Evolutionary conservation across 2,888 invertebrate species (phyloP).

Genomic region (Eurytoma californica): DNA sequence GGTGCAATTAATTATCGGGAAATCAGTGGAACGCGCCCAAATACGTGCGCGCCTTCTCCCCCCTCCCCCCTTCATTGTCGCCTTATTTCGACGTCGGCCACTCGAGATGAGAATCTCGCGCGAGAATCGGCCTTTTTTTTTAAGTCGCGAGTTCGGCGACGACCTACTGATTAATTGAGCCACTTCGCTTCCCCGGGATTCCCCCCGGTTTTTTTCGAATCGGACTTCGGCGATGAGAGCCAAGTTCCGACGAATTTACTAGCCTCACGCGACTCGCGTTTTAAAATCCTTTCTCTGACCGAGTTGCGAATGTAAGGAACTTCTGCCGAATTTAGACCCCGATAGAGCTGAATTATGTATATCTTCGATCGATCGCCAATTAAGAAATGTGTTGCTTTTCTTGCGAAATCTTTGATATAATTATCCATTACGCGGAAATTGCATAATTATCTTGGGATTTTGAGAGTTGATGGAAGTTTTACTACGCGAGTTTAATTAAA

Average conservation of each 20-base stretch:
- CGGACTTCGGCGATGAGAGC: background rate
- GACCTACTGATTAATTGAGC: conserved; percentile 49
- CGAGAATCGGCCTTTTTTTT: conserved; percentile 3
- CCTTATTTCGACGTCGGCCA: conserved; percentile 15
- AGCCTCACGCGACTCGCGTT: too few relatives aligned
- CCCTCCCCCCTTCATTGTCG: conserved; percentile 13
- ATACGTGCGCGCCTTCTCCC: background rate
- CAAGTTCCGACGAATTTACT: background rate
- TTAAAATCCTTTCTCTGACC: too few relatives aligned
- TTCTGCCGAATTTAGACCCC: too few relatives aligned
- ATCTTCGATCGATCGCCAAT: too few relatives aligned
- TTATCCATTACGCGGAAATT: too few relatives aligned
- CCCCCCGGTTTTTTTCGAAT: background rate
- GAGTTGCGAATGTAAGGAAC: too few relatives aligned
- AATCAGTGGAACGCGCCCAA: conserved; percentile 14
- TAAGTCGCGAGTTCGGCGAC: background rate
- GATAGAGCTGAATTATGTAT: too few relatives aligned
- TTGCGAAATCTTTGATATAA: too few relatives aligned
- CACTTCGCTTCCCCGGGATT: background rate
- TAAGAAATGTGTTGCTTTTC: too few relatives aligned
- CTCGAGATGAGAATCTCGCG: conserved; percentile 44
- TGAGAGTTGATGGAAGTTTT: background rate
- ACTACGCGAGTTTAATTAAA: conserved; percentile 4
- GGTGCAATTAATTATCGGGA: conserved; percentile 27
- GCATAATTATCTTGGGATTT: too few relatives aligned